A percentile compares a stretch with the other conserved stretches of the same genome.
These are phyloP conservation scores for Thaumatotibia leucotreta DNA, from an alignment of 1,140 invertebrate genomes.

Conservation along the genomic window DNA sequence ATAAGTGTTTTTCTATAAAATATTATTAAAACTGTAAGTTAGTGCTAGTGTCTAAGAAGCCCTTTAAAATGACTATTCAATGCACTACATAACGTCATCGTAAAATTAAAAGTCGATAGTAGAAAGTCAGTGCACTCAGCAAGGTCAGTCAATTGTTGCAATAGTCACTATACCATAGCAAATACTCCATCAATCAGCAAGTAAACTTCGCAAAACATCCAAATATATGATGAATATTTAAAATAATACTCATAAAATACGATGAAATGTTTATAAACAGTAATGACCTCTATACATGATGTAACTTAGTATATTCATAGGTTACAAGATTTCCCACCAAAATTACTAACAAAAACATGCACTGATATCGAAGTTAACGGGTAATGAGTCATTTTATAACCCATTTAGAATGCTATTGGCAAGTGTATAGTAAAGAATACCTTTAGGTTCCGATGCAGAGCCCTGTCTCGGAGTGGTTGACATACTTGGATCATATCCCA, in stretches of 20 bases:
- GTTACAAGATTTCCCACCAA: slow-evolving; percentile 72
- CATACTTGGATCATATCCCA: slow-evolving; percentile 67
- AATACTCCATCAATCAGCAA: background rate
- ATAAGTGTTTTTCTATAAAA: too few species aligned
- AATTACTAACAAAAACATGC: slow-evolving; percentile 28
- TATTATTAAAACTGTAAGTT: too few species aligned
- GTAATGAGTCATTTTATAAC: background rate
- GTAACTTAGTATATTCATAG: slow-evolving; percentile 60
- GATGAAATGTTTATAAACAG: slow-evolving; percentile 67
- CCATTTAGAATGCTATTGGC: background rate
- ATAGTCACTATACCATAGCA: slow-evolving; percentile 10
- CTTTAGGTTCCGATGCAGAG: slow-evolving; percentile 54
- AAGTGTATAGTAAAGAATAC: slow-evolving; percentile 32
- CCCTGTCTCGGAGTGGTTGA: slow-evolving; percentile 56
- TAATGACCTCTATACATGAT: slow-evolving; percentile 68
- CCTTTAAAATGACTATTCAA: slow-evolving; percentile 11
- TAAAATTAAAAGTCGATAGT: background rate
- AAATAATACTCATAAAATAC: slow-evolving; percentile 13
- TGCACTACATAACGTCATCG: background rate
- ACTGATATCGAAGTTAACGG: slow-evolving; percentile 1
- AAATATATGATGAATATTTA: background rate
- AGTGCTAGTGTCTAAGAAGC: background rate
- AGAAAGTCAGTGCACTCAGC: slow-evolving; percentile 36
- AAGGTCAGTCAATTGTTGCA: slow-evolving; percentile 44
- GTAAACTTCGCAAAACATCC: background rate